Percentiles rank a stretch among this genome's conserved stretches.
phyloP scores from a whole-genome alignment of 2,888 invertebrate species.

The Pyrocoelia pectoralis region DNA sequence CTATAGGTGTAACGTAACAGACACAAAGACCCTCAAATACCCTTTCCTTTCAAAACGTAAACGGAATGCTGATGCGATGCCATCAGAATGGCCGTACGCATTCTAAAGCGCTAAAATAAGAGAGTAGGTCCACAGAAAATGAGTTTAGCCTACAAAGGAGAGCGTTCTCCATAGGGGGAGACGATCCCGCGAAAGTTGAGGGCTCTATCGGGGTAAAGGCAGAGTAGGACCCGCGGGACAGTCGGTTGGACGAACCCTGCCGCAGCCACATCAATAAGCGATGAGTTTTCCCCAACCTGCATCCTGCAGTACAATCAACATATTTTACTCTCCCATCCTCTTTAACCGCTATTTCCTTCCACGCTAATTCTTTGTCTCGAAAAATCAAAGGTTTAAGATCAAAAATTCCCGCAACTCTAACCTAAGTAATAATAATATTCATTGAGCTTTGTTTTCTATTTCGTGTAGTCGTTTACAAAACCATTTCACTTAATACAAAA shows the following conservation, averaged over 20 bases:
- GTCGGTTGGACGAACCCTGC: slow-evolving; percentile 30
- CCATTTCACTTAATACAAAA: slow-evolving; percentile 4
- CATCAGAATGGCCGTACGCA: slow-evolving; percentile 35
- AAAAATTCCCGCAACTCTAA: background rate
- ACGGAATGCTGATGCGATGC: slow-evolving; percentile 37
- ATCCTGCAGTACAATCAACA: slow-evolving; percentile 35
- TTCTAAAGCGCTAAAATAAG: slow-evolving; percentile 37
- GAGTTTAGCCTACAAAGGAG: slow-evolving; percentile 38
- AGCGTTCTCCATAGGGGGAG: slow-evolving; percentile 28
- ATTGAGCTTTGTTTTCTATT: slow-evolving; percentile 1
- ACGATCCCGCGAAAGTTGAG: slow-evolving; percentile 27
- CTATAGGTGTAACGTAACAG: slow-evolving; percentile 29
- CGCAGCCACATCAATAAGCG: slow-evolving; percentile 39
- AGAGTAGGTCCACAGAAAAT: slow-evolving; percentile 37
- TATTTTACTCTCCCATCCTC: slow-evolving; percentile 20
- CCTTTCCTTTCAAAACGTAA: slow-evolving; percentile 35
- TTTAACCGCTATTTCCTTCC: background rate
- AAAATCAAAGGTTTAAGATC: too few species aligned
- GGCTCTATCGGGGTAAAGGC: slow-evolving; percentile 23
- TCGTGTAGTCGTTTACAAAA: slow-evolving; percentile 4
- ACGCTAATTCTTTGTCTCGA: background rate
- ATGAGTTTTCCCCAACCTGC: slow-evolving; percentile 34
- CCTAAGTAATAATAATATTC: background rate
- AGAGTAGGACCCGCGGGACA: slow-evolving; percentile 38
- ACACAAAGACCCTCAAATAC: slow-evolving; percentile 30